phyloP scores from a whole-genome alignment of 2,113 vertebrate genomes.

The Chitala chitala region DNA sequence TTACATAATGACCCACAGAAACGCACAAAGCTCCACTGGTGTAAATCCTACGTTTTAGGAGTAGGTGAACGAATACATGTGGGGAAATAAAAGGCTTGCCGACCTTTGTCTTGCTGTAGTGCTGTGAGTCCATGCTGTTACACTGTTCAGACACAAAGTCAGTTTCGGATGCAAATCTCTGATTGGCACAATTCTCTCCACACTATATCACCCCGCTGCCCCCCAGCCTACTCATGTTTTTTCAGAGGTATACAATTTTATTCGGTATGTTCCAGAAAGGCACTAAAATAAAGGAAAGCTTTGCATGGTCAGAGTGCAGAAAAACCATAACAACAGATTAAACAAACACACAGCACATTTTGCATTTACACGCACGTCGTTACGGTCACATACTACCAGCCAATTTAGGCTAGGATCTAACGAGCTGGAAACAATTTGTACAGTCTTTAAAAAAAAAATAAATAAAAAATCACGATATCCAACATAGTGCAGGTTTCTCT shows the following conservation, averaged over 20 bases:
- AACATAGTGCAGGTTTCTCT: background rate
- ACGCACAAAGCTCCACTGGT: no score
- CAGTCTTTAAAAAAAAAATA: no score
- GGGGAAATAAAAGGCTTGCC: no score
- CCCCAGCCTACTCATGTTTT: background rate
- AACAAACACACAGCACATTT: constrained; percentile 32
- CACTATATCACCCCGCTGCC: background rate
- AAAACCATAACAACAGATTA: constrained; percentile 18
- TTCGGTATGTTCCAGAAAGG: constrained; percentile 68
- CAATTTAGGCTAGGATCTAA: constrained; percentile 21
- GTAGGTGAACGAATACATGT: no score
- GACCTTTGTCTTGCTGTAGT: no score
- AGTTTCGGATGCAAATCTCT: constrained; percentile 13
- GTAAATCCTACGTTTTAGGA: no score
- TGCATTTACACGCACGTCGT: constrained; percentile 32
- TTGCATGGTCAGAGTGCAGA: constrained; percentile 28
- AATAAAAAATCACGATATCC: constrained; percentile 11
- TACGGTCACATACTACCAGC: constrained; percentile 33
- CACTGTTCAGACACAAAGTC: no score
- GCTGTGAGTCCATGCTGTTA: no score
- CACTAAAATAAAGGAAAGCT: constrained; percentile 67
- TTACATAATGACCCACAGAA: no score
- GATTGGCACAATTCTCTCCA: background rate
- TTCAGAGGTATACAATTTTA: constrained; percentile 65
- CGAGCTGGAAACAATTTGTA: constrained; percentile 19